Percentiles rank a stretch among this genome's conserved stretches.
These are phyloP conservation scores for Euglossa dilemma DNA, from an alignment of 1,140 invertebrate species.

Conservation along the genomic window DNA sequence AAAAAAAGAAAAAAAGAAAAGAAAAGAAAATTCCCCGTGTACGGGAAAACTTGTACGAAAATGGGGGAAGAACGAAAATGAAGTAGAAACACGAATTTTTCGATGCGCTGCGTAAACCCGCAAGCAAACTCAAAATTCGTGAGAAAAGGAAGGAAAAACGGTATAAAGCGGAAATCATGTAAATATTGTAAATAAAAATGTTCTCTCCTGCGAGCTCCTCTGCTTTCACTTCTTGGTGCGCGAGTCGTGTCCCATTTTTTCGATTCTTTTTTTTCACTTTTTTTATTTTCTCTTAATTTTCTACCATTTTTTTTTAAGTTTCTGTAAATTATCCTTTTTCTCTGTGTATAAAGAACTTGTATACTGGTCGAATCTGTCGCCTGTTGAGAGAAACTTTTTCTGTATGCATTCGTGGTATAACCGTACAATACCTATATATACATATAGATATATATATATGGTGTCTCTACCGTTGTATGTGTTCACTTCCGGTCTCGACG, in stretches of 20 bases:
- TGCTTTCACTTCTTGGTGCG: conserved; percentile 47
- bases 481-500: conserved; percentile 28
- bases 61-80: conserved; percentile 12
- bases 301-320: conserved; percentile 3
- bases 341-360: background rate
- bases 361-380: conserved; percentile 13
- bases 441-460: conserved; percentile 1
- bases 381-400: conserved; percentile 9
- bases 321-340: background rate
- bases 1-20: background rate
- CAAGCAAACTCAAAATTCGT: background rate
- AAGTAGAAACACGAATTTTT: background rate
- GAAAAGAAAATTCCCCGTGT: background rate
- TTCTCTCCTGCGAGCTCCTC: conserved; percentile 27
- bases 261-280: conserved; percentile 8
- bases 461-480: conserved; percentile 21
- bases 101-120: background rate
- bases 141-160: background rate
- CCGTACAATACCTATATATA: conserved; percentile 10
- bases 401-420: conserved; percentile 40
- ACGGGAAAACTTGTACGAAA: background rate
- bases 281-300: background rate
- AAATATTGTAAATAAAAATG: conserved; percentile 74
- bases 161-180: conserved; percentile 46
- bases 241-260: conserved; percentile 73